Evolutionary conservation across 2,797 vertebrate genomes (phyloP).

Genomic region (Ibycter americanus): DNA sequence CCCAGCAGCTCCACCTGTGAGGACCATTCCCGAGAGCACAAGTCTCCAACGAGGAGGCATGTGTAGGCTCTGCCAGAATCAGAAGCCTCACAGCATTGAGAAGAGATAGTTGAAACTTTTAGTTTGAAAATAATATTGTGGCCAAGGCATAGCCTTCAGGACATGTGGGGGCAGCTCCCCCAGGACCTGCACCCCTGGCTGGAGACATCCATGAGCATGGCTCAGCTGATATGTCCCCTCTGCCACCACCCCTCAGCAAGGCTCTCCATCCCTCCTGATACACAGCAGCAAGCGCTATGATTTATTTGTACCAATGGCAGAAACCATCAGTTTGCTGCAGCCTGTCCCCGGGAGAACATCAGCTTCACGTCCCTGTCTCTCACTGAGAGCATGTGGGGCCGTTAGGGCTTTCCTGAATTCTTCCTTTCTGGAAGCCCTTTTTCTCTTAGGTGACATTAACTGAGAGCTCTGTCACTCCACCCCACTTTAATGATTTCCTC

Average conservation of each 20-base stretch:
- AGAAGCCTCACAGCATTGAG: background rate
- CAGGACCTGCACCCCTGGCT: background rate
- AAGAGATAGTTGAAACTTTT: background rate
- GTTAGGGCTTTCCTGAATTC: background rate
- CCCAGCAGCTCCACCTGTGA: background rate
- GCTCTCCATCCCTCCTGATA: background rate
- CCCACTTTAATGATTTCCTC: constrained; percentile 70
- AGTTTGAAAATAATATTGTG: background rate
- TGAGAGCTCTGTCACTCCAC: background rate
- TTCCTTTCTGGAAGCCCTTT: constrained; percentile 19
- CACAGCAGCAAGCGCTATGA: rapidly evolving
- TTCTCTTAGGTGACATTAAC: background rate
- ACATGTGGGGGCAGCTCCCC: background rate
- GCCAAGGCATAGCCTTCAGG: background rate
- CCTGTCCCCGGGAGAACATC: background rate
- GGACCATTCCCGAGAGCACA: background rate
- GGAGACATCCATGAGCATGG: background rate
- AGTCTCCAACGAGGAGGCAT: background rate
- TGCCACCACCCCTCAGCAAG: background rate
- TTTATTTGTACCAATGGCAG: background rate
- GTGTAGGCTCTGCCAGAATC: background rate
- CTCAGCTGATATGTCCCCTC: background rate
- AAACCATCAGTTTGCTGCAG: background rate
- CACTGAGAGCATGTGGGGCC: background rate
- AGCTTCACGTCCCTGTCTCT: rapidly evolving